Evolutionary conservation across 2,797 vertebrate genomes (phyloP).

Genomic region (Oophaga sylvatica): DNA sequence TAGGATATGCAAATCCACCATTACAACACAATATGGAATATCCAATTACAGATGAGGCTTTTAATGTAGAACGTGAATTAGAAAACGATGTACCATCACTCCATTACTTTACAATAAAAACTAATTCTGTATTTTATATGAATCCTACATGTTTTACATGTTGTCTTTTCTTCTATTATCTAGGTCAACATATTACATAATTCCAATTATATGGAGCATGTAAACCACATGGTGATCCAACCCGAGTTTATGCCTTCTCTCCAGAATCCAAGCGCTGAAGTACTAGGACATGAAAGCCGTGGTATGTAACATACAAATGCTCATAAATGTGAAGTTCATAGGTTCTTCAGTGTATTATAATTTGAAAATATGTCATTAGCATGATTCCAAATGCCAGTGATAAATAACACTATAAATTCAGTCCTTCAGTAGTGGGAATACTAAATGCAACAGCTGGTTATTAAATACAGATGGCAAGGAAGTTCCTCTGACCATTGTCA

Average conservation of each 20-base stretch:
- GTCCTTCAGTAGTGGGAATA: background rate
- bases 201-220: constrained; percentile 77
- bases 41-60: no score
- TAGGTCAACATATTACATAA: constrained; percentile 89
- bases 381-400: background rate
- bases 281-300: constrained; percentile 41
- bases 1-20: background rate
- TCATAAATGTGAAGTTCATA: background rate
- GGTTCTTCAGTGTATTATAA: background rate
- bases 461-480: constrained; percentile 38
- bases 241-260: constrained; percentile 87
- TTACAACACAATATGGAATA: background rate
- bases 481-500: constrained; percentile 20
- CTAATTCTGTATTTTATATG: background rate
- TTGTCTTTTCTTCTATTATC: constrained; percentile 50
- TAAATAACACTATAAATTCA: background rate
- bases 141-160: background rate
- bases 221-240: constrained; percentile 82
- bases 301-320: constrained; percentile 23
- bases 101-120: background rate
- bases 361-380: background rate
- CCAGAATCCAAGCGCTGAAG: constrained; percentile 73
- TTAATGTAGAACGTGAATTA: background rate
- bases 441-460: constrained; percentile 30
- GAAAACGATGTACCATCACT: background rate